A percentile compares a stretch with the other conserved stretches of the same genome.
phyloP scores from a whole-genome alignment of 2,113 vertebrate genomes.

The Ahaetulla prasina region DNA sequence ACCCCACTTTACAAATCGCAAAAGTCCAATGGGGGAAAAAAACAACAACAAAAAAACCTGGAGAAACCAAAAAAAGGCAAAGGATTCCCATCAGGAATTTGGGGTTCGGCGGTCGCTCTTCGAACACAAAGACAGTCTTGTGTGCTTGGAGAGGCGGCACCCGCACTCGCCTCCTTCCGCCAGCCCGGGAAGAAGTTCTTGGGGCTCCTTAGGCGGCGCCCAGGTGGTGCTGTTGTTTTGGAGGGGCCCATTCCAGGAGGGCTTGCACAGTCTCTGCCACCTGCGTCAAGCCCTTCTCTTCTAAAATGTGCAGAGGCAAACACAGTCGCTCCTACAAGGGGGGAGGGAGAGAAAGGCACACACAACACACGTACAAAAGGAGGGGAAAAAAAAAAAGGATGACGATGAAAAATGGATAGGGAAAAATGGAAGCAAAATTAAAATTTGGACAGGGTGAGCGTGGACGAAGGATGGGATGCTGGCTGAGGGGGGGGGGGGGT shows the following conservation, averaged over 20 bases:
- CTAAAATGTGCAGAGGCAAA: conserved; percentile 97
- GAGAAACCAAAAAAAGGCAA: conserved; percentile 66
- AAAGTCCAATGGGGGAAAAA: not conserved
- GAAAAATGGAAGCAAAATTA: conserved; percentile 41
- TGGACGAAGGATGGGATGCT: conserved; percentile 32
- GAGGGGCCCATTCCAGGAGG: conserved; percentile 89
- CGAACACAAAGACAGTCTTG: conserved; percentile 50
- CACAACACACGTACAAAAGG: conserved; percentile 43
- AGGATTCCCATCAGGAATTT: conserved; percentile 73
- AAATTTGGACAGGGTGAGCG: conserved; percentile 17
- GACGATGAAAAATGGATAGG: conserved; percentile 63
- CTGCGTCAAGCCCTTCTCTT: conserved; percentile 92
- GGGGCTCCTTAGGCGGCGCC: conserved; percentile 67
- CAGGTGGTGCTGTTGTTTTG: conserved; percentile 67
- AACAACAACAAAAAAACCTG: conserved; percentile 65
- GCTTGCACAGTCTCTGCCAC: conserved; percentile 88
- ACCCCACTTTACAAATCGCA: conserved; percentile 42
- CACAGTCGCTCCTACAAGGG: conserved; percentile 88
- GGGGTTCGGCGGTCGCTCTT: conserved; percentile 57
- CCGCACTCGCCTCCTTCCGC: conserved; percentile 55
- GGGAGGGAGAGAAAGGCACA: conserved; percentile 45
- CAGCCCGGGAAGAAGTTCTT: conserved; percentile 51
- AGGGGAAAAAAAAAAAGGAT: conserved; percentile 65
- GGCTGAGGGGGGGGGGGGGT: not conserved
- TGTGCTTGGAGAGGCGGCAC: conserved; percentile 55